A percentile compares a stretch with the other conserved stretches of the same genome.
Evolutionary conservation across 2,113 vertebrate species (phyloP).

Genomic region (Condylura cristata): DNA sequence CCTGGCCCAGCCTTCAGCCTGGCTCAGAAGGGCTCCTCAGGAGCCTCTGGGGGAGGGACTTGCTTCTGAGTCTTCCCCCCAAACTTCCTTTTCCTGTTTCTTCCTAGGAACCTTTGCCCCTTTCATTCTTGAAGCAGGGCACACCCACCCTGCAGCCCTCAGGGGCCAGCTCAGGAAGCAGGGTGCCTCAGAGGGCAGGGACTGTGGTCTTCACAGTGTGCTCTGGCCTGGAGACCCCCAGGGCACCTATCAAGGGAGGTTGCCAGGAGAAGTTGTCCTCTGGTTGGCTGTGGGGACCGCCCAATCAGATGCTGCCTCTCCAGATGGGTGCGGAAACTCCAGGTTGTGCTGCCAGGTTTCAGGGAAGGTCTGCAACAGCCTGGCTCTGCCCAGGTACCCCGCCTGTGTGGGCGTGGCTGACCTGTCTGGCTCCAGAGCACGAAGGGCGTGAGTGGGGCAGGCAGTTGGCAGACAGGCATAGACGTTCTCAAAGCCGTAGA

Average conservation of each 20-base stretch:
- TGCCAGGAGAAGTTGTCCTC: neutral
- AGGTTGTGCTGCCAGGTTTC: slow-evolving; percentile 18
- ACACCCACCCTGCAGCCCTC: too few relatives aligned
- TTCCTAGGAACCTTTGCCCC: neutral
- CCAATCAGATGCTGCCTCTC: neutral
- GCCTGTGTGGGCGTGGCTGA: neutral
- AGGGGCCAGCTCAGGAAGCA: neutral
- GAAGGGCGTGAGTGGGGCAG: neutral
- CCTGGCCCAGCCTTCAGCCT: neutral
- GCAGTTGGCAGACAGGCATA: neutral
- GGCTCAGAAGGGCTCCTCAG: neutral
- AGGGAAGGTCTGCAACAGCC: neutral
- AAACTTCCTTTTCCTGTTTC: neutral
- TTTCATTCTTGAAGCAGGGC: neutral
- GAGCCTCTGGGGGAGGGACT: neutral
- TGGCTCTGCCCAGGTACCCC: neutral
- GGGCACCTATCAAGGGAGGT: neutral
- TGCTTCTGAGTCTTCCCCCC: neutral
- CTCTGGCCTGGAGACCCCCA: too few relatives aligned
- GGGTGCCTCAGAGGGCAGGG: neutral
- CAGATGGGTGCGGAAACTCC: neutral
- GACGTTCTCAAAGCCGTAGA: neutral
- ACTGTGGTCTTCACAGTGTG: neutral
- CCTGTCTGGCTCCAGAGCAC: neutral
- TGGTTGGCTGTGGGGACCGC: accelerated